Conservation (phyloP, 2,888 invertebrate genomes). For the Rhamphomyia laevipes region DNA sequence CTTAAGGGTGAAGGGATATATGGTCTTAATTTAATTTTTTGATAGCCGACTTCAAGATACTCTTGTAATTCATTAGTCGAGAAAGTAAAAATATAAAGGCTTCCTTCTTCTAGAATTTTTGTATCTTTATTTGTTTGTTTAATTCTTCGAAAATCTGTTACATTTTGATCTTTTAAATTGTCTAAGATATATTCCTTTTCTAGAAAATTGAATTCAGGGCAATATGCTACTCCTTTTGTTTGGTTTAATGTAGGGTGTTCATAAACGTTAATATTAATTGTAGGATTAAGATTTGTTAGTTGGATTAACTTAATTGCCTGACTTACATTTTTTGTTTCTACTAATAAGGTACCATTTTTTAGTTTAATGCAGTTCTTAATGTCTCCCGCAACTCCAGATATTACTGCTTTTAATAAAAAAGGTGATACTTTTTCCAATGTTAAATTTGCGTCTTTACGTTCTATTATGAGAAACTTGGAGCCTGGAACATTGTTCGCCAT, state of each 20-base stretch:
- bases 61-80: neutral
- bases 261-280: neutral
- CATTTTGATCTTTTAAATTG: neutral
- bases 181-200: neutral
- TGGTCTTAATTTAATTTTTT: neutral
- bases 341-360: neutral
- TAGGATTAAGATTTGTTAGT: neutral
- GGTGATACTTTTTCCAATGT: neutral
- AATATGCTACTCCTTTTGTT: neutral
- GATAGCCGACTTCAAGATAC: neutral
- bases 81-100: neutral
- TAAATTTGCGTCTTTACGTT: neutral
- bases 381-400: neutral
- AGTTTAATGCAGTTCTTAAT: neutral
- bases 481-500: neutral
- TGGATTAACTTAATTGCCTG: neutral
- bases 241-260: neutral
- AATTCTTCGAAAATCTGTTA: neutral
- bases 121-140: neutral
- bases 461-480: neutral
- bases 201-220: neutral
- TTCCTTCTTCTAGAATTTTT: neutral
- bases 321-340: neutral
- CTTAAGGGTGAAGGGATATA: neutral
- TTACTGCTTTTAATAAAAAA: neutral